Evolutionary conservation across 2,113 vertebrate genomes (phyloP), one percentile per base, ranked within the genome.

Genomic region (Syrrhaptes paradoxus): DNA sequence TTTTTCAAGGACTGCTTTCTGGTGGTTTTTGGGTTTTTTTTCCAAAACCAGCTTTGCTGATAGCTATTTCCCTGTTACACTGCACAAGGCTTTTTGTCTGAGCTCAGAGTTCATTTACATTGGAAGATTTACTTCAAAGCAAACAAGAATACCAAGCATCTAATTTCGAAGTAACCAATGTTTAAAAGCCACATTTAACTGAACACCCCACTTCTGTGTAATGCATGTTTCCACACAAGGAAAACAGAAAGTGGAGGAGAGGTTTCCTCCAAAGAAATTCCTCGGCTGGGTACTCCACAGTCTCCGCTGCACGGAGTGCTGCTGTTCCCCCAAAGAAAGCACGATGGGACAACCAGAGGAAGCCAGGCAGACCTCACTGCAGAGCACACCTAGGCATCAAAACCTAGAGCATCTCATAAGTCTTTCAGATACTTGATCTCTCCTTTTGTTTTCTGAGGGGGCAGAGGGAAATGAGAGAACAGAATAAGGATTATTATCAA

Each of bases 151-250:
- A 85, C 61, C 66, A 90, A 77, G 43, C 72, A 84, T 17, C 72
- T 86, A 51, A 90, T 94, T 96, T 62, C 55, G 68, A 92, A 55
- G 83, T 74, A 93, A 93, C 65, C 29, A 31, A 0, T 55, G 26
- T 80, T 95, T 96, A 95, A 92, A 95, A 96, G 73, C 52, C 80
- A 84, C 84, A 86, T 55, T 66, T 73, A 95, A 93, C 68, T 43
- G 63, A 94, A 89, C 59, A 75, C 12, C 57, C 22, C 71, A 80
- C 36, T 85, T 73, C 51, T 51, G 32, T 58, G 85, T 77, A 77
- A 89, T 46, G n/a, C 29, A 13, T 26, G 32, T 83, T 88, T 80
- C 43, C 48, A 70, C 12, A 65, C 46, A 66, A 93, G 31, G 72
- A 76, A 80, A 94, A 87, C 63, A 88, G 49, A 88, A 91, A 87